Percentiles rank a stretch among this genome's conserved stretches.
These are phyloP conservation scores for Thamnophis elegans DNA, from an alignment of 2,797 vertebrate species.

Conservation along the genomic window DNA sequence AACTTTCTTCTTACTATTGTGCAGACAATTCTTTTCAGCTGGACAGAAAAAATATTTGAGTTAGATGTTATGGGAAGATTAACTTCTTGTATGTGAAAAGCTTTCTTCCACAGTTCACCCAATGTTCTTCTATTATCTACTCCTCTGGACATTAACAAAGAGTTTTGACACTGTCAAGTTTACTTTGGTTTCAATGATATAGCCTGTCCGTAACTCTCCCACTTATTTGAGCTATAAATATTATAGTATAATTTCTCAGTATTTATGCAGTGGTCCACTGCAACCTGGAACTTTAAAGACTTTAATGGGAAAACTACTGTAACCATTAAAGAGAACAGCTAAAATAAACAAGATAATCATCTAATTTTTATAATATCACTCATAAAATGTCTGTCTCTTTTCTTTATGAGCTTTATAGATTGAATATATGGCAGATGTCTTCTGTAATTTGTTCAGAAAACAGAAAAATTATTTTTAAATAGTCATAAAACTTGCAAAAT, in stretches of 20 bases:
- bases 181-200: neutral
- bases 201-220: neutral
- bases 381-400: slow-evolving; percentile 60
- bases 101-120: neutral
- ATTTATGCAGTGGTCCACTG: neutral
- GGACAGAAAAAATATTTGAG: neutral
- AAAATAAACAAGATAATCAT: slow-evolving; percentile 69
- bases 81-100: neutral
- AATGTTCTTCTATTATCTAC: neutral
- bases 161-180: neutral
- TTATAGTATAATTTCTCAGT: slow-evolving; percentile 35
- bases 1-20: neutral
- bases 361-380: slow-evolving; percentile 65
- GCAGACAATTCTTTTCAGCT: neutral
- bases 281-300: slow-evolving; percentile 32
- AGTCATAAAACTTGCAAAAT: slow-evolving; percentile 62
- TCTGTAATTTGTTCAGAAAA: slow-evolving; percentile 67
- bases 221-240: neutral
- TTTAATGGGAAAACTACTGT: slow-evolving; percentile 53
- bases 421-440: slow-evolving; percentile 60
- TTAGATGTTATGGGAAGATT: neutral
- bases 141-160: neutral
- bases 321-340: slow-evolving; percentile 60
- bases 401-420: slow-evolving; percentile 64
- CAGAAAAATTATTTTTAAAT: slow-evolving; percentile 55